Base-by-base conservation (phyloP, 2,888 invertebrate species). In the Synergus japonicus region DNA sequence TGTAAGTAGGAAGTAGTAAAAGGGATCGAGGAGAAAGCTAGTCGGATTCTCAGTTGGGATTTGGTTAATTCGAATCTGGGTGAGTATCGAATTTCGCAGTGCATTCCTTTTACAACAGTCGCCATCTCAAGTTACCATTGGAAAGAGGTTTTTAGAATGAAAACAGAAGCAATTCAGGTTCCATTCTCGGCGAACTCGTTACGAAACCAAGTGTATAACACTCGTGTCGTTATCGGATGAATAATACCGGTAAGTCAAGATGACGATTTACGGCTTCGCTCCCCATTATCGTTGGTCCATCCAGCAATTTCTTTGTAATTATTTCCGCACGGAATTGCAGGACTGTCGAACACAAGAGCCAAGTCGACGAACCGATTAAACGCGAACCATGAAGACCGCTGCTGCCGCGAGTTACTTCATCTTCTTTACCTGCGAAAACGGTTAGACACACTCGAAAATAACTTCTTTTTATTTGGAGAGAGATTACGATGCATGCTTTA, bases 241-340 rank as follows among this genome's bases (percentile, higher is more conserved):
- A 73, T 54, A 73, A 73, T 69, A 49, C 49, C 46, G 46, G 9
- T 13, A 49, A 69, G 29, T 69, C 29, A 29, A 37, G 46, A 69
- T 73, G 37, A 54, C 73, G 18, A 73, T 73, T 73, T 73, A 73
- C 37, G 29, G 49, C 69, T 4, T 29, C 3, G 46, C 46, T 22
- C 46, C 22, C 69, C 49, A 73, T 73, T 73, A 73, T 73, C 73
- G 46, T 29, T 54, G n/a, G 49, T 76, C 76, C 76, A 58, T 63
- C 69, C 82, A 78, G 82, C 83, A 83, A 87, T 86, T 85, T 84
- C 84, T 87, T 87, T 83, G 82, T 87, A 84, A 87, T 87, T 85
- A 86, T 86, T 84, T 86, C 84, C 85, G 54, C 49, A 12, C 49
- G 69, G 46, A 46, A 69, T 44, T 67, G 29, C 18, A 67, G 18